Conservation (phyloP, 2,797 vertebrate genomes). For the Perdix hodgsoniae region DNA sequence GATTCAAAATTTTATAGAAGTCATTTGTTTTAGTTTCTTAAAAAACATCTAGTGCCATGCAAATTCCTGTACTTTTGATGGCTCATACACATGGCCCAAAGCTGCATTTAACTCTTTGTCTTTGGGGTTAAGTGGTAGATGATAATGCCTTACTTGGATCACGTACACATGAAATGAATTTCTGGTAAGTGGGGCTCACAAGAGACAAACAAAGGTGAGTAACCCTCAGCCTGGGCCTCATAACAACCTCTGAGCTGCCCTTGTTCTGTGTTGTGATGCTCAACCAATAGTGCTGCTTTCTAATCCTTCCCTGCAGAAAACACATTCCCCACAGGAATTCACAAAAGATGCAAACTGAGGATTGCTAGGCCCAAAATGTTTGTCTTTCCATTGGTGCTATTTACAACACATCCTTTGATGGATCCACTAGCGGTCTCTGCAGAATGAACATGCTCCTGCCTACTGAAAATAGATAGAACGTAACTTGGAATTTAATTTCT, state of each 20-base stretch:
- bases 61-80: constrained; percentile 9
- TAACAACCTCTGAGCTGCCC: neutral
- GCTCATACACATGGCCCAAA: neutral
- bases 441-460: constrained; percentile 14
- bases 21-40: neutral
- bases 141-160: constrained; percentile 1
- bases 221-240: neutral
- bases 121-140: neutral
- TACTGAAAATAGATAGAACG: neutral
- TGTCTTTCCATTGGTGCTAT: neutral
- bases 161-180: neutral
- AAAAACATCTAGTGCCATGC: neutral
- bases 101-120: constrained; percentile 16
- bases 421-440: neutral
- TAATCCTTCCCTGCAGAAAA: neutral
- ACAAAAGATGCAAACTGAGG: neutral
- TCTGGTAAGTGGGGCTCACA: neutral
- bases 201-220: neutral
- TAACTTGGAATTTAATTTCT: constrained; percentile 12
- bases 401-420: neutral
- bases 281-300: neutral
- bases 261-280: neutral
- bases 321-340: neutral
- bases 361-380: neutral
- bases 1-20: neutral